Evolutionary conservation across 2,113 vertebrate genomes (phyloP), one percentile per base, ranked within the genome.

Genomic region (Galbula dea): DNA sequence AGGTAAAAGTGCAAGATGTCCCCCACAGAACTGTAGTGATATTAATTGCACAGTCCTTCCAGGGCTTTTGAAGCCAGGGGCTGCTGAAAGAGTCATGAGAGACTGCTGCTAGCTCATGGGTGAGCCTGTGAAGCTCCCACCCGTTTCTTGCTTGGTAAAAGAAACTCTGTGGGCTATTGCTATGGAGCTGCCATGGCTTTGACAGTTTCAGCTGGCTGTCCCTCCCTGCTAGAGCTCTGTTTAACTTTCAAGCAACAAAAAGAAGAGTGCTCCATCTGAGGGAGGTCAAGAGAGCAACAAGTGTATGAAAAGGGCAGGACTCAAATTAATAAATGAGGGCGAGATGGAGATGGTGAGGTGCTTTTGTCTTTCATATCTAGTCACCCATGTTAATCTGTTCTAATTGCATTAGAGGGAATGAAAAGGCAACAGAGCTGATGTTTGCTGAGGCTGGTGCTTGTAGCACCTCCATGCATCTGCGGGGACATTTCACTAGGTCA

Each of bases 331-430:
- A 91, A 87, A 84, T 6, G 49, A 2, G 62, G 16, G 82, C 75
- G 90, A 61, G 49, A 82, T 6, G 3, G 71, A 34, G 66, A 68
- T 77, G 52, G 81, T 32, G 45, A 87, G 48, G 84, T 89, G 39
- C 74, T 13, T 73, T 82, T 84, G 61, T 48, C 93, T 95, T 96
- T 96, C 93, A 95, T 57, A 15, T 94, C 84, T 84, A 89, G 73
- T 96, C 95, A 96, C 93, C 91, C 95, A 52, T 95, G 81, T 65
- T 95, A 96, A 96, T 95, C 62, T 84, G 83, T 67, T 85, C 77
- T 95, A 96, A 96, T 95, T 96, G 77, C 89, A 92, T 95, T 95
- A 95, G 71, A 16, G 87, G 65, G 65, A 90, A 52, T 2, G 68
- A 88, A 29, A 20, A 1, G 34, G 65, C 89, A 46, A 32, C 27